Conservation (phyloP, 2,113 vertebrate species). For the Oreocharis arfaki region DNA sequence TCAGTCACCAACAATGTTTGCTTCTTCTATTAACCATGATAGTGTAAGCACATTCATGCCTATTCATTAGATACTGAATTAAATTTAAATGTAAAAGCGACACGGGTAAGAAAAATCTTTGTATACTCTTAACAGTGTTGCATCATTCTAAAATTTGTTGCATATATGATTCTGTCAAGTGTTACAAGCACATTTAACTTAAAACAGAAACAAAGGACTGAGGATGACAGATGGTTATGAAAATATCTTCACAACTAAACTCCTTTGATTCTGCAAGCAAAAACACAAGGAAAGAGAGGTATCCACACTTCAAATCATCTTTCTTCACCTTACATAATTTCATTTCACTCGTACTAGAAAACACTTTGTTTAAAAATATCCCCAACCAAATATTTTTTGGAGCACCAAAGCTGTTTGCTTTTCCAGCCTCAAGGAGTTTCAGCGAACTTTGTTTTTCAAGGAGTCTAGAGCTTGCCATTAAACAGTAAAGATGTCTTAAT, state of each 20-base stretch:
- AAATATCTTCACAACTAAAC: neutral
- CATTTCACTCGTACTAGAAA: neutral
- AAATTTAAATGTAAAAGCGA: neutral
- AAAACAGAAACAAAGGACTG: neutral
- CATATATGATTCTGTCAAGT: neutral
- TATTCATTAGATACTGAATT: neutral
- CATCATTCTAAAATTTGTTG: neutral
- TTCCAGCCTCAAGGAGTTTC: neutral
- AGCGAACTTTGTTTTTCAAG: neutral
- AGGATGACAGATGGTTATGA: neutral
- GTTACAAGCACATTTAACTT: neutral
- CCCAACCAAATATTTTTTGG: accelerated
- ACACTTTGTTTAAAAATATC: neutral
- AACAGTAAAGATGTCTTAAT: neutral
- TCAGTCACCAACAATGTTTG: neutral
- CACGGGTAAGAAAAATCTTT: neutral
- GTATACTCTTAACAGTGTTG: neutral
- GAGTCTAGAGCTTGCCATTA: neutral
- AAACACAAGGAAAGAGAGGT: neutral
- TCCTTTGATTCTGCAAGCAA: neutral
- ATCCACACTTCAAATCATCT: neutral
- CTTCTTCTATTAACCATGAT: neutral
- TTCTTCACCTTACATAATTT: neutral
- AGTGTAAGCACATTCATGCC: neutral
- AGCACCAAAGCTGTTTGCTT: neutral